A percentile compares a stretch with the other conserved stretches of the same genome.
phyloP scores from a whole-genome alignment of 2,888 invertebrate species.

The Netelia inedita region DNA sequence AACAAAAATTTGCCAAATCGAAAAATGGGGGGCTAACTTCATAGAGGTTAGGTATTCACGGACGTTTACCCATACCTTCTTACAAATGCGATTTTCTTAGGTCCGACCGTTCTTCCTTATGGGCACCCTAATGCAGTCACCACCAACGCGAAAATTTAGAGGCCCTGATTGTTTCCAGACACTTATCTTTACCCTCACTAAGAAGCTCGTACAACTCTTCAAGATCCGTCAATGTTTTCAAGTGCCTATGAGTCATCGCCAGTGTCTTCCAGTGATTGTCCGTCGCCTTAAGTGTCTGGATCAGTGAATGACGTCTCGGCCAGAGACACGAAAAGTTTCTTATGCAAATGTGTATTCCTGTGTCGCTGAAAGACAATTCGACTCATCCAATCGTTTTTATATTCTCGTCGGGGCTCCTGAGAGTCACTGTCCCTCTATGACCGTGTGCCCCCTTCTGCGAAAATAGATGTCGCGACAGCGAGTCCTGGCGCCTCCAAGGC shows the following conservation, averaged over 20 bases:
- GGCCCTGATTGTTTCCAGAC: too few relatives aligned
- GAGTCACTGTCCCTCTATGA: conserved; percentile 19
- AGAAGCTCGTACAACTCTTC: background rate
- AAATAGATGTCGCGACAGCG: conserved; percentile 80
- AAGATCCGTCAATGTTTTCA: background rate
- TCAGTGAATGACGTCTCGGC: background rate
- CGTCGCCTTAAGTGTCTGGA: background rate
- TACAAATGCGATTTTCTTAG: too few relatives aligned
- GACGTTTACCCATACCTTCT: too few relatives aligned
- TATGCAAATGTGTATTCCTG: background rate
- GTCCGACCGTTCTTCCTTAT: too few relatives aligned
- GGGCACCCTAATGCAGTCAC: too few relatives aligned
- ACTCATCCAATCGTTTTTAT: conserved; percentile 16
- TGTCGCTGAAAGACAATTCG: background rate
- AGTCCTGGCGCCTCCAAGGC: conserved; percentile 76
- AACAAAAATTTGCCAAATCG: too few relatives aligned
- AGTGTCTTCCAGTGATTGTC: background rate
- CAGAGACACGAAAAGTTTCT: background rate
- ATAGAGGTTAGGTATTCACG: too few relatives aligned
- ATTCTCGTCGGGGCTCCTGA: conserved; percentile 38
- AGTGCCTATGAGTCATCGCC: background rate
- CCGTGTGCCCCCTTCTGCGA: conserved; percentile 70
- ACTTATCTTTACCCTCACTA: too few relatives aligned
- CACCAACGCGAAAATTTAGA: too few relatives aligned
- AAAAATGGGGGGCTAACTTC: too few relatives aligned